A percentile compares a stretch with the other conserved stretches of the same genome.
Conservation (phyloP, 2,888 invertebrate genomes). For the Pristionchus mayeri region DNA sequence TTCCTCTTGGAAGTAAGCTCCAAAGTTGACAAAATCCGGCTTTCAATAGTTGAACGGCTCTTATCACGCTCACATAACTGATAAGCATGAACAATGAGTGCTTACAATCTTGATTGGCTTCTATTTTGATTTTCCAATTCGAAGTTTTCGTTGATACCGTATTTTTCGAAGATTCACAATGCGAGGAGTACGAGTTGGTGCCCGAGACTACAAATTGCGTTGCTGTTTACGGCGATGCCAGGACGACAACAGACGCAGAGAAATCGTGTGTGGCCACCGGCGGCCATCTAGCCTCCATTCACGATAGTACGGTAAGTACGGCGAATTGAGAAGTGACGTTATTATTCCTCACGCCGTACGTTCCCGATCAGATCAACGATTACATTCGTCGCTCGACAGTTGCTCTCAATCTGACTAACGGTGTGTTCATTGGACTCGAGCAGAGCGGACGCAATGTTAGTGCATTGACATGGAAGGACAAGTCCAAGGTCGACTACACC, state of each 20-base stretch:
- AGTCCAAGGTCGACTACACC: too few species aligned
- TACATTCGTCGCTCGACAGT: conserved; percentile 30
- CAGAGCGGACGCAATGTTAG: too few species aligned
- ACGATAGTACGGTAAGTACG: conserved; percentile 7
- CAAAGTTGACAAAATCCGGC: too few species aligned
- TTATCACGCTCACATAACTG: too few species aligned
- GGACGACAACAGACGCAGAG: neutral
- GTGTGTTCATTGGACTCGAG: neutral
- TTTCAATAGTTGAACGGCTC: too few species aligned
- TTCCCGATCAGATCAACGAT: conserved; percentile 32
- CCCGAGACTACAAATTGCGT: neutral
- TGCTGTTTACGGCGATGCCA: neutral
- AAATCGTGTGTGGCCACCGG: neutral
- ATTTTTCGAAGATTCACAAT: neutral
- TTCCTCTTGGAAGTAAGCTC: too few species aligned
- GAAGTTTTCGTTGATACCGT: too few species aligned
- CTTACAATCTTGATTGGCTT: too few species aligned
- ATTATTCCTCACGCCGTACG: too few species aligned
- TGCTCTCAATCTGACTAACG: neutral
- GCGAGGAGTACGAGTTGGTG: conserved; percentile 17
- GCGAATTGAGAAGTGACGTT: neutral
- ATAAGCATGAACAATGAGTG: too few species aligned
- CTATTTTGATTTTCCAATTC: too few species aligned
- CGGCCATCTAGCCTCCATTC: neutral
- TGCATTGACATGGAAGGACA: too few species aligned